These are phyloP conservation scores for Parus major DNA, from an alignment of 2,113 vertebrate species.

Conservation along the genomic window DNA sequence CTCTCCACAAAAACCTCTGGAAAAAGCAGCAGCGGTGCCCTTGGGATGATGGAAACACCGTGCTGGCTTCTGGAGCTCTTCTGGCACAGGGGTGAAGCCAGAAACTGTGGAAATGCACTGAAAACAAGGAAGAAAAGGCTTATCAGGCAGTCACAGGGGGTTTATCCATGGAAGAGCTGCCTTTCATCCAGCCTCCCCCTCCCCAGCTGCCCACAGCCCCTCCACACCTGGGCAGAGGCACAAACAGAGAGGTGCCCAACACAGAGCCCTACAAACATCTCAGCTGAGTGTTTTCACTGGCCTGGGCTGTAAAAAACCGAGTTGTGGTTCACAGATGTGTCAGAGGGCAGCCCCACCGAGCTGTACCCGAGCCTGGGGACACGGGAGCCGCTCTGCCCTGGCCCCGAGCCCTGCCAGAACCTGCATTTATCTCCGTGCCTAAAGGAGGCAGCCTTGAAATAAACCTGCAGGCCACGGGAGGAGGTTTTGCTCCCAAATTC, in stretches of 20 bases:
- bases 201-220: neutral
- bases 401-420: neutral
- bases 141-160: neutral
- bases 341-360: too few species aligned
- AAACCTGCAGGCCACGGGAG: neutral
- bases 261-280: fast-evolving
- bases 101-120: neutral
- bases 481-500: neutral
- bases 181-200: neutral
- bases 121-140: neutral
- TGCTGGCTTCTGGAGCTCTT: neutral
- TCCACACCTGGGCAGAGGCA: fast-evolving
- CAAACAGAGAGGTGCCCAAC: too few species aligned
- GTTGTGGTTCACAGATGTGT: fast-evolving
- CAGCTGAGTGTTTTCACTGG: fast-evolving
- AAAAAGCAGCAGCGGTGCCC: fast-evolving
- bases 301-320: fast-evolving
- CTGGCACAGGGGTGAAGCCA: neutral
- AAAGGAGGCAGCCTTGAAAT: neutral
- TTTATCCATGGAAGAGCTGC: neutral
- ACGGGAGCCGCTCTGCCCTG: neutral
- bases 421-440: neutral
- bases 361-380: neutral
- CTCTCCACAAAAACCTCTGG: neutral
- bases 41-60: fast-evolving